These are phyloP conservation scores for Bolinopsis microptera DNA, from an alignment of 37 sponge, comb jelly and placozoan species.

Conservation along the genomic window DNA sequence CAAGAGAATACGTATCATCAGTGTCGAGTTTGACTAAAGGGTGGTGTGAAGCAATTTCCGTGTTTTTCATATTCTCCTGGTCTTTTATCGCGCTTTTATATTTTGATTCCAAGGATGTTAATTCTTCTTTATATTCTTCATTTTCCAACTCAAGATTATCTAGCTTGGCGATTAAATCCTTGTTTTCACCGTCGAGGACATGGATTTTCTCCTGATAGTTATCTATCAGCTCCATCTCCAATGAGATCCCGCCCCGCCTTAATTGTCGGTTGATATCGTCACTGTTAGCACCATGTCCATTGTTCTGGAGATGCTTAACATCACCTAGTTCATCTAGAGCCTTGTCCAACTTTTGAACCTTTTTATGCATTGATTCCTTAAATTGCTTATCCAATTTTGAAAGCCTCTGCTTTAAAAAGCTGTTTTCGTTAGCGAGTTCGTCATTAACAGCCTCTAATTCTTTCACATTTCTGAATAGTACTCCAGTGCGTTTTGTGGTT, in stretches of 20 bases:
- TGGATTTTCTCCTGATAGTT: slow-evolving; percentile 34
- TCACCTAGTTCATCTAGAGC: slow-evolving; percentile 45
- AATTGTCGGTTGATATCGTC: background rate
- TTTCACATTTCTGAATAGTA: slow-evolving; percentile 38
- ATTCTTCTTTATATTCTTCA: slow-evolving; percentile 44
- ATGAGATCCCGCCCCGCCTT: background rate
- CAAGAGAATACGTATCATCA: background rate
- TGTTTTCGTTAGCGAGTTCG: slow-evolving; percentile 8
- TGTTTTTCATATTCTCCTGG: background rate
- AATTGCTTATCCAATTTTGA: slow-evolving; percentile 33
- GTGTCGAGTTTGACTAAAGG: slow-evolving; percentile 30
- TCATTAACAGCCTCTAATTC: background rate
- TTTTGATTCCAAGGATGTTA: background rate
- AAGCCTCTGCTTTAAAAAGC: slow-evolving; percentile 47
- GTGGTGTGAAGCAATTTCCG: background rate
- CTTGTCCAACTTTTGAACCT: slow-evolving; percentile 7
- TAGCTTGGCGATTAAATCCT: slow-evolving; percentile 16
- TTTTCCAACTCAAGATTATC: background rate
- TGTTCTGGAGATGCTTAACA: slow-evolving; percentile 12
- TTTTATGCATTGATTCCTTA: slow-evolving; percentile 1
- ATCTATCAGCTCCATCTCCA: slow-evolving; percentile 63
- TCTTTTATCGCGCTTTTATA: background rate
- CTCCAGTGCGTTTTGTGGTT: slow-evolving; percentile 1
- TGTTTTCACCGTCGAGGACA: background rate
- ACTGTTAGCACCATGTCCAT: background rate